phyloP scores from a whole-genome alignment of 2,113 vertebrate species.

The Lophochroa leadbeateri region DNA sequence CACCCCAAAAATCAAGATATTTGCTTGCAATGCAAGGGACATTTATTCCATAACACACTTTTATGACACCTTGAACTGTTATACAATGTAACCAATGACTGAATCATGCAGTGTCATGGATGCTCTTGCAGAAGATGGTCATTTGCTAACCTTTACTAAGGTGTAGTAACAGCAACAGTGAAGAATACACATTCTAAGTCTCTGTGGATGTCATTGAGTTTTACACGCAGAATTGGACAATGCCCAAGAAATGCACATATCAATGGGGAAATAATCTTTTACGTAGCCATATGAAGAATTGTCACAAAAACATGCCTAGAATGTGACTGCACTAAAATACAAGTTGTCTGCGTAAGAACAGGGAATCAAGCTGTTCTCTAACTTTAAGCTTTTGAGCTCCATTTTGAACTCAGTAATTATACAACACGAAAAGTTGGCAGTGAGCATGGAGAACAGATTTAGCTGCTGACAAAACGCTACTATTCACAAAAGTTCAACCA shows the following conservation, averaged over 20 bases:
- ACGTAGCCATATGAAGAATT: accelerated
- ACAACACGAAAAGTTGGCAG: neutral
- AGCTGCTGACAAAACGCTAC: neutral
- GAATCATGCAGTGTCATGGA: neutral
- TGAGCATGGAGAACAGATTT: neutral
- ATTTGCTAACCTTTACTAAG: neutral
- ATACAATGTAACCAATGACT: accelerated
- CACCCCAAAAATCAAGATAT: accelerated
- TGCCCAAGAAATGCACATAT: accelerated
- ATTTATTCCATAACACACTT: accelerated
- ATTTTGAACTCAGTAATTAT: neutral
- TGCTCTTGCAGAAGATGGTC: neutral
- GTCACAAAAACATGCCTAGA: neutral
- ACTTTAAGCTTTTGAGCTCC: neutral
- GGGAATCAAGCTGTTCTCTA: neutral
- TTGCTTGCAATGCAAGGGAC: neutral
- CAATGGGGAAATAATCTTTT: neutral
- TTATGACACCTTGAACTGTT: neutral
- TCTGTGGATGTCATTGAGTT: neutral
- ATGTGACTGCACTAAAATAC: neutral
- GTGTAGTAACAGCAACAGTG: accelerated
- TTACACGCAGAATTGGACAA: accelerated
- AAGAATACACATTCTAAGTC: neutral
- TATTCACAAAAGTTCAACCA: neutral
- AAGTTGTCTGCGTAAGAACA: accelerated